Conservation (phyloP, 64 coral and sea anemone species). For the Dendronephthya gigantea region DNA sequence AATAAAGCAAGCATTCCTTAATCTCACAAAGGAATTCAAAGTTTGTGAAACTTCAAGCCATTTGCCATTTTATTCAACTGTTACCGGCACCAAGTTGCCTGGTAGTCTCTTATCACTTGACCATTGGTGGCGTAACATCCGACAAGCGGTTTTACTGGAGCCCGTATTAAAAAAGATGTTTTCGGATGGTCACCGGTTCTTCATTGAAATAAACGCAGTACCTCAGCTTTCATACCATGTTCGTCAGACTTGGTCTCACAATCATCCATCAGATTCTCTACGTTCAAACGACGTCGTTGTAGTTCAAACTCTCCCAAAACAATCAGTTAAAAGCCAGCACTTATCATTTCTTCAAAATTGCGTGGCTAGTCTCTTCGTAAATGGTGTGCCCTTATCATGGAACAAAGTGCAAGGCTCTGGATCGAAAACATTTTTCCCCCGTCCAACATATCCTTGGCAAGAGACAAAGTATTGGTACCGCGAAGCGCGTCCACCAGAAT, state of each 20-base stretch:
- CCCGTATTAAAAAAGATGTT: slow-evolving; percentile 27
- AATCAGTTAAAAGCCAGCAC: neutral
- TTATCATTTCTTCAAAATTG: slow-evolving; percentile 4
- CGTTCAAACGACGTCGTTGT: neutral
- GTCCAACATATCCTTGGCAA: slow-evolving; percentile 43
- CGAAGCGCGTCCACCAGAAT: neutral
- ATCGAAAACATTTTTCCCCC: slow-evolving; percentile 36
- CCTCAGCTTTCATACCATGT: slow-evolving; percentile 55
- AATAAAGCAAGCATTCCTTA: neutral
- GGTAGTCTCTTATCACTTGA: neutral
- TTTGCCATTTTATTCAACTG: slow-evolving; percentile 42
- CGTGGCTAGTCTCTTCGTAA: neutral
- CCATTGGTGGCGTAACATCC: slow-evolving; percentile 72
- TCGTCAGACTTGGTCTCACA: neutral
- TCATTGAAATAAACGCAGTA: slow-evolving; percentile 54
- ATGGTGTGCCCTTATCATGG: slow-evolving; percentile 42
- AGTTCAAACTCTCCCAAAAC: neutral
- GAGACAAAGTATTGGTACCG: slow-evolving; percentile 39
- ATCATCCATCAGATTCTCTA: neutral
- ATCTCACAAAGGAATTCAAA: neutral
- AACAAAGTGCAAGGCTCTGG: slow-evolving; percentile 27
- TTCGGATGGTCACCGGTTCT: slow-evolving; percentile 26
- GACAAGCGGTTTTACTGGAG: slow-evolving; percentile 47
- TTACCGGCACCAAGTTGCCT: slow-evolving; percentile 32
- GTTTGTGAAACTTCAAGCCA: neutral